These are phyloP conservation scores for Pemphredon lugubris DNA, from an alignment of 2,888 invertebrate species.

Conservation along the genomic window DNA sequence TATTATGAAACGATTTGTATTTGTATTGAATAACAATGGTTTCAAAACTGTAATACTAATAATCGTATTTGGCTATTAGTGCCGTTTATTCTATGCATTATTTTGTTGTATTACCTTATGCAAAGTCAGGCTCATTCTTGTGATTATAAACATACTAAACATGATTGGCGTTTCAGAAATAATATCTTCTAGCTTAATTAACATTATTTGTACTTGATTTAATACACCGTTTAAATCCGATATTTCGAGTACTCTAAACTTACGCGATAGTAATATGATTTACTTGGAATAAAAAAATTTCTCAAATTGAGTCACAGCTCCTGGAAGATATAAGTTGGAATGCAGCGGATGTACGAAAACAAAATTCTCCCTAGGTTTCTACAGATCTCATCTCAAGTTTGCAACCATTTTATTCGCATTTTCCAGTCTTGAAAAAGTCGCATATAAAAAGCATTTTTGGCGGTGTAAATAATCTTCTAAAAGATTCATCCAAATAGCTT, in stretches of 20 bases:
- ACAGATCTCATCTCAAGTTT: constrained; percentile 25
- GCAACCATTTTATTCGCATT: constrained; percentile 32
- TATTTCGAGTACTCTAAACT: constrained; percentile 55
- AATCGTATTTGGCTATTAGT: constrained; percentile 44
- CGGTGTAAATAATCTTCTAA: constrained; percentile 48
- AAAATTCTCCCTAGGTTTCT: constrained; percentile 24
- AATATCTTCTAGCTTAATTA: constrained; percentile 47
- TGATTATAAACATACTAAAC: constrained; percentile 45
- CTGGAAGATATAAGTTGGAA: constrained; percentile 58
- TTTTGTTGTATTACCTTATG: constrained; percentile 42
- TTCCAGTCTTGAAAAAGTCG: constrained; percentile 57
- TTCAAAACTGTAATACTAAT: constrained; percentile 47
- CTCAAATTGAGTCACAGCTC: constrained; percentile 50
- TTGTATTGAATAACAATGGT: constrained; percentile 48
- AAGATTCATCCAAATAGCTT: constrained; percentile 51
- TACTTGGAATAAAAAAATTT: constrained; percentile 63
- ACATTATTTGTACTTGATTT: constrained; percentile 71
- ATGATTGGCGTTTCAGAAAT: constrained; percentile 52
- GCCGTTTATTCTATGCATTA: constrained; percentile 37
- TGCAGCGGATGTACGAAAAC: constrained; percentile 51
- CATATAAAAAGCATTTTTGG: constrained; percentile 60
- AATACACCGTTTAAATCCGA: constrained; percentile 60
- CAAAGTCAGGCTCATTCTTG: constrained; percentile 43
- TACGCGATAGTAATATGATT: constrained; percentile 38
- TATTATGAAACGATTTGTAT: constrained; percentile 58